phyloP scores from a whole-genome alignment of 1,140 invertebrate genomes.

The Leptopilina boulardi region DNA sequence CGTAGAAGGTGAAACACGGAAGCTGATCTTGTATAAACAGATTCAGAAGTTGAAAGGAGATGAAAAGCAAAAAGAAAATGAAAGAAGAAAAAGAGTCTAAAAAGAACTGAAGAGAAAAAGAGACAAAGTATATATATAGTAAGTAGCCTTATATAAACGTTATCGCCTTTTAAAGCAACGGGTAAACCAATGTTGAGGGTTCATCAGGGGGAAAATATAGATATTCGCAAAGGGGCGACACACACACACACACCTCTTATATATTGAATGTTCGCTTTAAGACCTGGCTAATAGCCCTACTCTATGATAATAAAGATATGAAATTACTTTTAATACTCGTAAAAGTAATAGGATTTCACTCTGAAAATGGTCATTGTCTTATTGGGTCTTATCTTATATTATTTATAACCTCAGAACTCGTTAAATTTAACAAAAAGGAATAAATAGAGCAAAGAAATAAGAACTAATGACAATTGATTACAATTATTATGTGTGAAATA shows the following conservation, averaged over 20 bases:
- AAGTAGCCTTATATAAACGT: conserved; percentile 14
- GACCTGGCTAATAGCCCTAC: background rate
- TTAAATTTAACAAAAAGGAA: background rate
- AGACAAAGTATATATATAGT: conserved; percentile 33
- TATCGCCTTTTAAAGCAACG: background rate
- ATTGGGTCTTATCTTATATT: background rate
- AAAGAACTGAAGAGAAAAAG: conserved; percentile 10
- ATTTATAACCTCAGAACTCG: background rate
- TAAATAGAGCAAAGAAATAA: background rate
- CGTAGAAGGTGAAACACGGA: conserved; percentile 8
- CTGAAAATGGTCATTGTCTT: background rate
- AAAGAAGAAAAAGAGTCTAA: background rate
- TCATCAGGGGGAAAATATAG: conserved; percentile 20
- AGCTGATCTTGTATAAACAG: conserved; percentile 23
- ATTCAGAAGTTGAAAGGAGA: conserved; percentile 12
- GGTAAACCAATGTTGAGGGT: background rate
- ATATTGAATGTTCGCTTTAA: conserved; percentile 7
- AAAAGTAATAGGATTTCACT: conserved; percentile 1
- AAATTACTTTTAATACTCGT: background rate
- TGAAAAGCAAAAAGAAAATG: conserved; percentile 8
- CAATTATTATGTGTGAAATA: too few relatives aligned
- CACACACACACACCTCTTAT: conserved; percentile 11
- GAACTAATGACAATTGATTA: too few relatives aligned
- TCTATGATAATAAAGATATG: conserved; percentile 16
- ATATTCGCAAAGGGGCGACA: conserved; percentile 7